Evolutionary conservation across 2,113 vertebrate genomes (phyloP), one percentile per base, ranked within the genome.

Genomic region (Rhodinocichla rosea): DNA sequence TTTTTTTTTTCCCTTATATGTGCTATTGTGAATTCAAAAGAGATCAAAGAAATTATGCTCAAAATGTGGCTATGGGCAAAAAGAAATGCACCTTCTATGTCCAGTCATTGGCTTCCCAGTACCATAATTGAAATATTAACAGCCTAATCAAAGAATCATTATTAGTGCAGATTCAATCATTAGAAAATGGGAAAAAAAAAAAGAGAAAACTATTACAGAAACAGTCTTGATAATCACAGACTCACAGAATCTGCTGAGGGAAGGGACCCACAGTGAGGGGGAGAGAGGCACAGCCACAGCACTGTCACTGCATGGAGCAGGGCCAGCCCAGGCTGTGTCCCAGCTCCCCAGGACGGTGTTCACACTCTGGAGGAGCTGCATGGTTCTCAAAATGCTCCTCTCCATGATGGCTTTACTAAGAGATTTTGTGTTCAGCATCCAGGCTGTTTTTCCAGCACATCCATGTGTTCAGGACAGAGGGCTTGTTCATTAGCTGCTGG

Each of bases 281-380:
- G 4, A 62, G 16, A 0, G 7, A 16, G 33, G 35, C 30, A 28
- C 0, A 4, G 44, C 10, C 60, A 8, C 65, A 5, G 2, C 45
- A 6, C 9, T 17, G 7, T 26, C 56, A 3, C 55, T 28, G 50
- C 49, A 3, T 8, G 24, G 17, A 1, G 6, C 27, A 65, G 28
- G 49, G 45, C 37, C 28, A 87, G 18, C 15, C 35, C 3, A 1
- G 45, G 57, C 52, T 44, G 14, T 2, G 32, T 8, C 63, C 19
- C 1, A 1, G 28, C 23, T 35, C 55, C 67, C 47, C 2, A 0
- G 11, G 13, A 39, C 13, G 42, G 6, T 4, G 2, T 7, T 35
- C 39, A 10, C 32, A 22, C n/a, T 9, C 47, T 9, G 39, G 6
- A 42, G n/a, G 7, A 35, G 40, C 30, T 57, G 32, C 28, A 3